phyloP scores from a whole-genome alignment of 2,888 invertebrate species.

The Saturnia japonica region DNA sequence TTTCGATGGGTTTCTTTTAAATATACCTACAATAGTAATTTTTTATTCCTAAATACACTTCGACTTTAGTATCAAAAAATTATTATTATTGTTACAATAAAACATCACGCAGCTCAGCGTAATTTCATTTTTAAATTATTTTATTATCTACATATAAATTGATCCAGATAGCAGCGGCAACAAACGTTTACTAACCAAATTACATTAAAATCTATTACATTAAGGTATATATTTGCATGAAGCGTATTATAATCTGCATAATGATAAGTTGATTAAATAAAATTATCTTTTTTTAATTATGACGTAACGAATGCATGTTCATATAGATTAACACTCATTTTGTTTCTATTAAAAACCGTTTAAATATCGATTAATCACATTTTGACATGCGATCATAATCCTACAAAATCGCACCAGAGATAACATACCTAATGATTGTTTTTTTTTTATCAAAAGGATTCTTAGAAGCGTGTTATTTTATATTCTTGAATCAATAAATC shows the following conservation, averaged over 20 bases:
- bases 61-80: background rate
- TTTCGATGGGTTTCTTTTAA: no score
- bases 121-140: background rate
- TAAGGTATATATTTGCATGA: constrained; percentile 8
- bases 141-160: constrained; percentile 3
- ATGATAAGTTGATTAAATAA: background rate
- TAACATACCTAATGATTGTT: constrained; percentile 21
- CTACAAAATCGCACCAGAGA: constrained; percentile 22
- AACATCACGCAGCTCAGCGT: background rate
- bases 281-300: background rate
- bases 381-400: constrained; percentile 31
- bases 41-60: no score
- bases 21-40: no score
- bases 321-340: constrained; percentile 13
- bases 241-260: background rate
- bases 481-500: constrained; percentile 27
- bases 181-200: background rate
- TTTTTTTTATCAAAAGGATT: constrained; percentile 17
- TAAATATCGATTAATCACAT: constrained; percentile 60
- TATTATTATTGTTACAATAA: background rate
- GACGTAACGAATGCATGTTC: constrained; percentile 4
- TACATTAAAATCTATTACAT: background rate
- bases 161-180: background rate
- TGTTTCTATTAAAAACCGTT: constrained; percentile 42
- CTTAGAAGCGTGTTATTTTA: constrained; percentile 6